Evolutionary conservation across 2,888 invertebrate genomes (phyloP).

Genomic region (Platycheirus albimanus): DNA sequence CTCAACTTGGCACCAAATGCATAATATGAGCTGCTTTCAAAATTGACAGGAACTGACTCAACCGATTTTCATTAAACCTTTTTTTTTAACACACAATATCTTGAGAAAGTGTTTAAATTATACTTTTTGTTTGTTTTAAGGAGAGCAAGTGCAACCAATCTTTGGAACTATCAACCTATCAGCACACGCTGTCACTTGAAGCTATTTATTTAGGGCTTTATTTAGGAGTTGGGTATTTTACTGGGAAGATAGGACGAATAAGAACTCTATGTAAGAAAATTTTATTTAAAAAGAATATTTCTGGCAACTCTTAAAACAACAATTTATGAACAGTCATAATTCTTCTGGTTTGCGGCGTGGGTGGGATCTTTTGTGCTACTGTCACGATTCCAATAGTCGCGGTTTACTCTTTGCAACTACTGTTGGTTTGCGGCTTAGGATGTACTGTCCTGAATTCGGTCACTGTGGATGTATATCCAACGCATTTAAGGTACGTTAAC

Average conservation of each 20-base stretch:
- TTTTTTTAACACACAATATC: too few species aligned
- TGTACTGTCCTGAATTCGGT: slow-evolving; percentile 56
- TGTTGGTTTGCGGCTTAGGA: slow-evolving; percentile 52
- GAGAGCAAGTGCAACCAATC: slow-evolving; percentile 42
- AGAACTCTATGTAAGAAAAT: slow-evolving; percentile 75
- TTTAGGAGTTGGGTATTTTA: slow-evolving; percentile 75
- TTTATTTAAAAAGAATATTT: too few species aligned
- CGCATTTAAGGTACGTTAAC: slow-evolving; percentile 49
- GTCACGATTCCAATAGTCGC: slow-evolving; percentile 54
- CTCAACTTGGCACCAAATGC: too few species aligned
- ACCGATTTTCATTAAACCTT: too few species aligned
- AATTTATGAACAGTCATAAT: slow-evolving; percentile 42
- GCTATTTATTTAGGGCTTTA: slow-evolving; percentile 76
- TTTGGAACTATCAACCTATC: slow-evolving; percentile 78
- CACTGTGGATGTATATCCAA: slow-evolving; percentile 64
- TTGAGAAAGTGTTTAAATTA: too few species aligned
- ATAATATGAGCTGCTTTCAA: too few species aligned
- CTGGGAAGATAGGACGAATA: slow-evolving; percentile 75
- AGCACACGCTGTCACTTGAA: slow-evolving; percentile 77
- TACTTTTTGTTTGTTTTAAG: slow-evolving; percentile 24
- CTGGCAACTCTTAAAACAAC: too few species aligned
- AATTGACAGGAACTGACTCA: too few species aligned
- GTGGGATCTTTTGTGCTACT: slow-evolving; percentile 45
- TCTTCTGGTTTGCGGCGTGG: slow-evolving; percentile 47
- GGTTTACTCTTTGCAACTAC: slow-evolving; percentile 42